These are phyloP conservation scores for Diacarnus erythraeanus DNA, from an alignment of 37 sponge, comb jelly and placozoan genomes.

Conservation along the genomic window DNA sequence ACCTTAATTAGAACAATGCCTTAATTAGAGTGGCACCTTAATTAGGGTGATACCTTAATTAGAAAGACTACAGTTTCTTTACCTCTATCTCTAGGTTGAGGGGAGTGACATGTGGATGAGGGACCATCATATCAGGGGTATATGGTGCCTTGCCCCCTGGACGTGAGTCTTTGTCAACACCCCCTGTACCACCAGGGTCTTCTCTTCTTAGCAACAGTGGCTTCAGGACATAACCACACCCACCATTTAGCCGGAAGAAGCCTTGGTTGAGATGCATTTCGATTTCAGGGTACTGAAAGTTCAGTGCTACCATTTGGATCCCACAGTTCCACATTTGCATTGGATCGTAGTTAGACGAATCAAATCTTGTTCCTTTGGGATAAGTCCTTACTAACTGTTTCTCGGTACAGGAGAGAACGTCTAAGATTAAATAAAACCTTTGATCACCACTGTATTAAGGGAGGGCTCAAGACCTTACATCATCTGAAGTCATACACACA, in stretches of 20 bases:
- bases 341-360: slow-evolving; percentile 77
- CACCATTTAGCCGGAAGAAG: slow-evolving; percentile 75
- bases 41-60: no score
- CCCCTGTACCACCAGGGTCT: slow-evolving; percentile 9
- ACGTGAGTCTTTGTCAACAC: background rate
- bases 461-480: no score
- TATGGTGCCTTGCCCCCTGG: slow-evolving; percentile 8
- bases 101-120: slow-evolving; percentile 41
- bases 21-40: no score
- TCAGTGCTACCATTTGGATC: slow-evolving; percentile 78
- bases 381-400: slow-evolving; percentile 70
- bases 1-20: no score
- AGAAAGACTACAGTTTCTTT: no score
- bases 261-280: slow-evolving; percentile 84
- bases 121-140: slow-evolving; percentile 41
- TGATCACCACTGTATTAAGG: no score
- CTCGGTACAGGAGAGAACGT: slow-evolving; percentile 59
- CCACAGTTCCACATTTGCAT: slow-evolving; percentile 70
- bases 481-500: no score
- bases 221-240: slow-evolving; percentile 84
- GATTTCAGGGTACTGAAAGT: slow-evolving; percentile 72
- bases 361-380: slow-evolving; percentile 66
- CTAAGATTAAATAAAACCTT: no score
- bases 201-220: slow-evolving; percentile 62
- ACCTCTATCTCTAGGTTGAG: slow-evolving; percentile 66